A percentile compares a stretch with the other conserved stretches of the same genome.
Conservation (phyloP, 2,888 invertebrate species). For the Agonopterix subpropinquella region DNA sequence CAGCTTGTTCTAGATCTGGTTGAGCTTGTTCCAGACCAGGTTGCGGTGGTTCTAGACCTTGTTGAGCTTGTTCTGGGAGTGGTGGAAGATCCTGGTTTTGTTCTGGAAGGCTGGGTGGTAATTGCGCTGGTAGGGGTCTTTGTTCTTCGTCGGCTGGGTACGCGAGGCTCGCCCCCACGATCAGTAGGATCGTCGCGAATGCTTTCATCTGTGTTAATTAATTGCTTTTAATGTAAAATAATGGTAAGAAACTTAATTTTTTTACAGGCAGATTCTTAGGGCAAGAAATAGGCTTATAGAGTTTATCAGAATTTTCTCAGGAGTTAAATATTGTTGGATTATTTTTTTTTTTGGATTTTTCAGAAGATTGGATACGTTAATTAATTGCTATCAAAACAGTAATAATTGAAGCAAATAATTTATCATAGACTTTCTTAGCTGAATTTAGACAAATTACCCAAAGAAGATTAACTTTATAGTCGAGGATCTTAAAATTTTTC, state of each 20-base stretch:
- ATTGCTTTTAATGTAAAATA: not conserved
- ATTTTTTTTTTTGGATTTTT: no score
- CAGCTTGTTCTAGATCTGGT: slow-evolving; percentile 1
- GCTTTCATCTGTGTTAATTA: slow-evolving; percentile 7
- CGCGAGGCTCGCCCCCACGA: slow-evolving; percentile 9
- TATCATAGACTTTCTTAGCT: no score
- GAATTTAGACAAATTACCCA: no score
- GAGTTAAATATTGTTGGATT: no score
- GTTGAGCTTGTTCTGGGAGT: not conserved
- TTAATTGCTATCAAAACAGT: no score
- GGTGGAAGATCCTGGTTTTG: not conserved
- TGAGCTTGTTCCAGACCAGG: slow-evolving; percentile 2
- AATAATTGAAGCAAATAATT: no score
- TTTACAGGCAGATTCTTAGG: no score
- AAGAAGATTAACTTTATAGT: no score
- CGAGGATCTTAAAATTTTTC: no score
- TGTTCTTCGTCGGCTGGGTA: slow-evolving; percentile 6
- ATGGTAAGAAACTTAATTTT: not conserved
- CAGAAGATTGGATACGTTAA: no score
- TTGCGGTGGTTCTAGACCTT: not conserved
- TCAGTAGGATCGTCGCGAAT: slow-evolving; percentile 3
- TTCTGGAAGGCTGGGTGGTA: not conserved
- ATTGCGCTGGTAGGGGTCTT: not conserved
- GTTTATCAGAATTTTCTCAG: no score
- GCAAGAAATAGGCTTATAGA: no score